Conservation (phyloP, 2,113 vertebrate genomes). For the Forbesichthys agassizii region DNA sequence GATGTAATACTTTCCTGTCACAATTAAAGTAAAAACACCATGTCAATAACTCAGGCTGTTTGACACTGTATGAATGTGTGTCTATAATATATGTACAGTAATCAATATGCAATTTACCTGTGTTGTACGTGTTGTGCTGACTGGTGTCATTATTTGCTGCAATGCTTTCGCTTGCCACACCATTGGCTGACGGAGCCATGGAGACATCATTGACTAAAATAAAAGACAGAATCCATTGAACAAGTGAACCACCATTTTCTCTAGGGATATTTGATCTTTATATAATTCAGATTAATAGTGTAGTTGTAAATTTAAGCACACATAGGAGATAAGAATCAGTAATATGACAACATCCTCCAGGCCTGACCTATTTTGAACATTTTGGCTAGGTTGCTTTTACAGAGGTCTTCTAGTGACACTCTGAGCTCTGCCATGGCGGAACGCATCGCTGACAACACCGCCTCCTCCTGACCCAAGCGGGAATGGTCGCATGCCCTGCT, state of each 20-base stretch:
- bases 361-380: slow-evolving; percentile 61
- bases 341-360: neutral
- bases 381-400: slow-evolving; percentile 57
- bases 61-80: neutral
- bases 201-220: slow-evolving; percentile 58
- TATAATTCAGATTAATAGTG: too few relatives aligned
- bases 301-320: neutral
- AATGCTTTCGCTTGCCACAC: neutral
- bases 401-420: slow-evolving; percentile 54
- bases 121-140: slow-evolving; percentile 10
- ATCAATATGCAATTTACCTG: slow-evolving; percentile 36
- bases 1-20: too few relatives aligned
- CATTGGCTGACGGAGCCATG: neutral
- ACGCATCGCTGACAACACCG: slow-evolving; percentile 38
- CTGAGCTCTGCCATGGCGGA: slow-evolving; percentile 56
- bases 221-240: neutral
- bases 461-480: slow-evolving; percentile 36
- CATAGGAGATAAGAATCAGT: neutral
- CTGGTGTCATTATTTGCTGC: neutral
- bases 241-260: neutral
- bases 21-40: too few relatives aligned
- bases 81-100: neutral
- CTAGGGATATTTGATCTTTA: too few relatives aligned
- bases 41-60: neutral
- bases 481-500: slow-evolving; percentile 7